Conservation (phyloP, 1,140 invertebrate genomes). For the Drosophila arizonae region DNA sequence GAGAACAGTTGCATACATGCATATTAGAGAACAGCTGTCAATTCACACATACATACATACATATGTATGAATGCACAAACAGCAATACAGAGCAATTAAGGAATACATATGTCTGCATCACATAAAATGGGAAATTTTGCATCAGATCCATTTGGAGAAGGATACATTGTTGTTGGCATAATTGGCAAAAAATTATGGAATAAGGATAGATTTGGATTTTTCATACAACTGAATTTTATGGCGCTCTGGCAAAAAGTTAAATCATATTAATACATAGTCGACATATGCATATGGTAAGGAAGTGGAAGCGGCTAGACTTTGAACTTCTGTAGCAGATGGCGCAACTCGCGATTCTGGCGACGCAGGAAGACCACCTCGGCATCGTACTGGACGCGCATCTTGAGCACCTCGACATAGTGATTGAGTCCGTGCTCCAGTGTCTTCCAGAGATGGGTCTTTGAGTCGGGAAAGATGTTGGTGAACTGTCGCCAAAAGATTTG, state of each 20-base stretch:
- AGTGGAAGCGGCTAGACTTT: constrained; percentile 35
- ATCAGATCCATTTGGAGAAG: no score
- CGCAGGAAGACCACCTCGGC: constrained; percentile 83
- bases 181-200: no score
- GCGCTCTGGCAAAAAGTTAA: not conserved
- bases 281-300: not conserved
- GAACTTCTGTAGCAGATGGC: constrained; percentile 83
- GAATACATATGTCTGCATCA: no score
- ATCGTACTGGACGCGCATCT: constrained; percentile 84
- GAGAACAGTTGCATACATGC: no score
- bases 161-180: no score
- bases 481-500: constrained; percentile 70
- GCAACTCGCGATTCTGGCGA: constrained; percentile 85
- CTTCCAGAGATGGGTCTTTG: constrained; percentile 84
- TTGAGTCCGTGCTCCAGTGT: constrained; percentile 84
- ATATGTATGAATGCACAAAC: no score
- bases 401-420: constrained; percentile 84
- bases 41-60: no score
- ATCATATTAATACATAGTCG: not conserved
- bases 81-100: no score
- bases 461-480: constrained; percentile 80
- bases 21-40: no score
- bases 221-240: constrained; percentile 10
- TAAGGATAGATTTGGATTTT: no score
- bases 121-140: no score